A percentile compares a stretch with the other conserved stretches of the same genome.
Conservation (phyloP, 2,888 invertebrate genomes). For the Coleophora flavipennella region DNA sequence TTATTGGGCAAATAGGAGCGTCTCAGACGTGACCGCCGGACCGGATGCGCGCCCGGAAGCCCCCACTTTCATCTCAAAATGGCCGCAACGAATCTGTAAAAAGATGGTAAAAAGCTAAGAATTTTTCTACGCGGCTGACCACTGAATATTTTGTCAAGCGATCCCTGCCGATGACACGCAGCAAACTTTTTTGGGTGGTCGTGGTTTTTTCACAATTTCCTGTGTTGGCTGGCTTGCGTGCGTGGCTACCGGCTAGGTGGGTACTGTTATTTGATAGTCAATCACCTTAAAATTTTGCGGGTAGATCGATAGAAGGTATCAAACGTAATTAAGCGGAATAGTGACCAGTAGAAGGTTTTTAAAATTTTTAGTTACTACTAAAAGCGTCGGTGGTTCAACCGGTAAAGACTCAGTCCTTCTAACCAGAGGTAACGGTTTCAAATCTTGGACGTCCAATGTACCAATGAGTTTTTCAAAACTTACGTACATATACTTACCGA, state of each 20-base stretch:
- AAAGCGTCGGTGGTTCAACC: too few relatives aligned
- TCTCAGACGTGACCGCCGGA: constrained; percentile 31
- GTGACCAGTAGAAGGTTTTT: too few relatives aligned
- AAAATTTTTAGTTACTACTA: too few relatives aligned
- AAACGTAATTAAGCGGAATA: too few relatives aligned
- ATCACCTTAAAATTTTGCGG: neutral
- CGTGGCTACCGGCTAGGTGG: neutral
- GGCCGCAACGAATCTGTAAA: constrained; percentile 58
- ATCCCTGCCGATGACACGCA: constrained; percentile 37
- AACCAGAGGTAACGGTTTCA: too few relatives aligned
- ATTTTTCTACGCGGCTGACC: constrained; percentile 62
- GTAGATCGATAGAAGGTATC: too few relatives aligned
- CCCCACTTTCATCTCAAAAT: constrained; percentile 60
- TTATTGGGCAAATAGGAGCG: constrained; percentile 31
- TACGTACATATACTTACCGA: too few relatives aligned
- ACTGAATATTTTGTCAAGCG: constrained; percentile 55
- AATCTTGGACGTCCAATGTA: too few relatives aligned
- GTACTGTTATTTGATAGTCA: constrained; percentile 14
- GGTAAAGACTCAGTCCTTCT: too few relatives aligned
- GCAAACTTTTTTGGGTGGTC: constrained; percentile 45
- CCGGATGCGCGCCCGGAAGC: constrained; percentile 65
- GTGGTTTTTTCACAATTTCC: constrained; percentile 16
- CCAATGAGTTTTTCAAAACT: too few relatives aligned
- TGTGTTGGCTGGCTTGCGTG: constrained; percentile 1
- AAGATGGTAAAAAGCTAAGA: constrained; percentile 47